Evolutionary conservation across 2,113 vertebrate species (phyloP), one percentile per base, ranked within the genome.

Genomic region (Sprattus sprattus): DNA sequence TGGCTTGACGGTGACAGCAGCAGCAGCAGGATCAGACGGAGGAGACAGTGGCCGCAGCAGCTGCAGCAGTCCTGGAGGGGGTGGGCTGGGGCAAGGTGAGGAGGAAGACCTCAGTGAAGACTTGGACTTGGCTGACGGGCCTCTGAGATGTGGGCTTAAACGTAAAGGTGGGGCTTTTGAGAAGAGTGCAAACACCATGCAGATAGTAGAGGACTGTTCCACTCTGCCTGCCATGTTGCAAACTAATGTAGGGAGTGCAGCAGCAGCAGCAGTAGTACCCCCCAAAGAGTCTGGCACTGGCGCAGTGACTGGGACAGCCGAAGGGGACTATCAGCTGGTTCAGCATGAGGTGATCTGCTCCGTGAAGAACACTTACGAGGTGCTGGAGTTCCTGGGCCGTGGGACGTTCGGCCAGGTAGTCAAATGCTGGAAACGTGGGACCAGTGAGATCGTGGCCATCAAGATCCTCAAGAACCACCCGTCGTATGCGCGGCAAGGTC

Each of bases 321-420:
- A 99, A 5, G 98, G 98, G 0, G 98, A 99, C 92, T 99, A 99
- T 91, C 97, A 99, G 93, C 92, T 99, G 86, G 97, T 99, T 16
- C 98, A 98, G 90, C 97, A 99, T 0, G 98, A 99, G 93, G 96
- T 99, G 47, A 90, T 99, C 88, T 97, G 96, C 90, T 99, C 98
- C 0, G 87, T 96, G 93, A 99, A 99, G 93, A 98, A 97, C 91
- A 98, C 96, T 50, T 99, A 99, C 0, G 98, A 99, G 92, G 98
- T 99, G 82, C 93, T 99, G 78, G 98, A 99, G 93, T 99, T 99
- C 92, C 95, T 99, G 88, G 97, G 98, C 32, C 95, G 98, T 49
- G 98, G 98, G 80, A 99, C 98, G 84, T 99, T 99, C n/a, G 98
- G 98, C 54, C 98, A 99, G 92, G 98, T 99, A 39, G 98, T 98